Evolutionary conservation across 2,797 vertebrate species (phyloP), one percentile per base, ranked within the genome.

Genomic region (Peromyscus aztecus): DNA sequence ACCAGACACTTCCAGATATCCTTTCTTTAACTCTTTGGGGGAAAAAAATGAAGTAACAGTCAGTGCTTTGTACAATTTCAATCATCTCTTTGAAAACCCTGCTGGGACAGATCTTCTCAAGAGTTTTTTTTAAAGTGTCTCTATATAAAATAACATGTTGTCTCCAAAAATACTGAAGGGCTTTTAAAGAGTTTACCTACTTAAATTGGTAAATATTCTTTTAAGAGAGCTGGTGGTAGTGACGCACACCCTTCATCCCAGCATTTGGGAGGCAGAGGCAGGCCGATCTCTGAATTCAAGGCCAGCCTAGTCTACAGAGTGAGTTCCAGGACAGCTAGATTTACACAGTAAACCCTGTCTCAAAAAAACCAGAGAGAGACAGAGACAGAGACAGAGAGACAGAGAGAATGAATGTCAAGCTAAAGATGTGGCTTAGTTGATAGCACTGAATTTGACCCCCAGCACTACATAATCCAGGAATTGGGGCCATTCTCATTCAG

Each of bases 81-180:
- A 31, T 90, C 29, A 4, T 63, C 37, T 91, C 49, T 95, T 92
- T 37, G 40, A 86, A 59, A 78, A 24, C 9, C 40, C 24, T 40
- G 17, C 65, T 90, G 57, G 92, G 49, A 71, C 40, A 75, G 14
- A 94, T 12, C 80, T 93, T 89, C 57, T 43, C 49, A 86, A 52
- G 27, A 43, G n/a, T 55, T n/a, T 86, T 59, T 86, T 86, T 55
- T 78, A 88, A 63, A 34, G 46, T 92, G 87, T 67, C 12, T 82
- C 78, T 91, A n/a, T 87, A 83, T 27, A 91, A 96, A 96, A 82
- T 65, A 81, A 95, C 95, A 94, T 69, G 9, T 77, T 65, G 16
- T 94, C 65, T 71, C 78, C 40, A 83, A 80, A 21, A 84, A 61
- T 94, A 94, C 86, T 78, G 12, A 61, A 34, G 27, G 37, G 3